These are phyloP conservation scores for Mantis religiosa DNA, from an alignment of 2,888 invertebrate genomes.

Conservation along the genomic window DNA sequence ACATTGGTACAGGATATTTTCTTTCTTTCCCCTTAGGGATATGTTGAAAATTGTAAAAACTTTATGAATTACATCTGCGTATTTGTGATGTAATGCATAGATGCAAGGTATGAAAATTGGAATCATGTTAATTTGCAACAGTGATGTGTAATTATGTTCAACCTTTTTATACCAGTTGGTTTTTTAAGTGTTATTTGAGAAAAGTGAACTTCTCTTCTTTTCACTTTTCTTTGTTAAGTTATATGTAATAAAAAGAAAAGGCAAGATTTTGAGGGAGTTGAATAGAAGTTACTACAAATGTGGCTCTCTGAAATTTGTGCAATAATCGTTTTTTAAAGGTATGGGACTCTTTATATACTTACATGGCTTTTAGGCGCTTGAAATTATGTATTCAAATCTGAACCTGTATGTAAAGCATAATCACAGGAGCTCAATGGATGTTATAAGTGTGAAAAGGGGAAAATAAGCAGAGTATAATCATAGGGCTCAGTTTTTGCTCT, in stretches of 20 bases:
- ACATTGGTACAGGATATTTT: constrained; percentile 1
- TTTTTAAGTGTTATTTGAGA: not conserved
- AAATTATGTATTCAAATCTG: not conserved
- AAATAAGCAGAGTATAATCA: not conserved
- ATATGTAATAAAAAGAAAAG: not conserved
- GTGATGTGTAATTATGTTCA: not conserved
- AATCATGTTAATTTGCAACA: not conserved
- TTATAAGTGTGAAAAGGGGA: not conserved
- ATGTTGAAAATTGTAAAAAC: not conserved
- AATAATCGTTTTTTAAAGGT: not conserved
- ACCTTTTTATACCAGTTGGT: not conserved
- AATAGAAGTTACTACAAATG: not conserved
- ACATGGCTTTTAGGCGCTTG: not conserved
- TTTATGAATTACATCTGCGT: constrained; percentile 5
- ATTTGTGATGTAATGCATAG: constrained; percentile 1
- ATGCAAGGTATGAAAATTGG: not conserved
- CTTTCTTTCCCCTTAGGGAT: not conserved
- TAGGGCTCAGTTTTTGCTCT: not conserved
- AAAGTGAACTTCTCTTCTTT: too few relatives aligned
- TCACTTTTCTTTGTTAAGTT: too few relatives aligned
- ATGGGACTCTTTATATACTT: not conserved
- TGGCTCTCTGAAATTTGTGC: not conserved
- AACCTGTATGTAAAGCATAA: not conserved
- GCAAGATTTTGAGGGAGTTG: not conserved
- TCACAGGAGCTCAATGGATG: not conserved